Evolutionary conservation across 2,797 vertebrate species (phyloP).

Genomic region (Tragopan temminckii): DNA sequence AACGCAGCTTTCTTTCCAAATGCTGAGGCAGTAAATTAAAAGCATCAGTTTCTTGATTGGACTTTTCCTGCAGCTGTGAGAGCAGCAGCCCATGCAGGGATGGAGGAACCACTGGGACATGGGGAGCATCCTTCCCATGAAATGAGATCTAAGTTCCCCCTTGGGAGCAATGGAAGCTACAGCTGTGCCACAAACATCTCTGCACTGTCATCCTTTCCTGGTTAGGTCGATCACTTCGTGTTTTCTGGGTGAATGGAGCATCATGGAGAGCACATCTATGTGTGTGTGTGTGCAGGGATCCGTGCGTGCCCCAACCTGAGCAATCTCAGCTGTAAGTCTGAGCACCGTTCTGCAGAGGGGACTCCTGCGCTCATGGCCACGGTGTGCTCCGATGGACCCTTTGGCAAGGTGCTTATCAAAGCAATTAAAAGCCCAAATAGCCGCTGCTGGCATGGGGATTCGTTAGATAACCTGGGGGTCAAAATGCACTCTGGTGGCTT

Average conservation of each 20-base stretch:
- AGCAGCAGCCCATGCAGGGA: not conserved
- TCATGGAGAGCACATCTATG: not conserved
- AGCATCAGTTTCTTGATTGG: not conserved
- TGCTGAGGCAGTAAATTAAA: not conserved
- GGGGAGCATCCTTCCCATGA: not conserved
- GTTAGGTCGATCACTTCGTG: not conserved
- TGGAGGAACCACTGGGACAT: not conserved
- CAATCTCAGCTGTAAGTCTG: not conserved
- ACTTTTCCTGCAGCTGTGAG: not conserved
- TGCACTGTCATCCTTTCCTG: not conserved
- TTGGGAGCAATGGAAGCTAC: not conserved
- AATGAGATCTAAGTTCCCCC: not conserved
- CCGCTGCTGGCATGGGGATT: not conserved
- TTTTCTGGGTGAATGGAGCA: accelerated
- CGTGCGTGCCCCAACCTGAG: not conserved
- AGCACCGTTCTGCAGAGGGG: conserved; percentile 10
- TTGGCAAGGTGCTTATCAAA: conserved; percentile 52
- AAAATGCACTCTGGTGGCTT: not conserved
- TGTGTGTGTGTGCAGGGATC: not conserved
- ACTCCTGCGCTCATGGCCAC: conserved; percentile 28
- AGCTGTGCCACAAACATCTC: not conserved
- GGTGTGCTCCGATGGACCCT: conserved; percentile 9
- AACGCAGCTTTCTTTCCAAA: not conserved
- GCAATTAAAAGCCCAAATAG: conserved; percentile 34
- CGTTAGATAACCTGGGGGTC: not conserved